Evolutionary conservation across 2,797 vertebrate genomes (phyloP).

Genomic region (Pseudochromis fuscus): DNA sequence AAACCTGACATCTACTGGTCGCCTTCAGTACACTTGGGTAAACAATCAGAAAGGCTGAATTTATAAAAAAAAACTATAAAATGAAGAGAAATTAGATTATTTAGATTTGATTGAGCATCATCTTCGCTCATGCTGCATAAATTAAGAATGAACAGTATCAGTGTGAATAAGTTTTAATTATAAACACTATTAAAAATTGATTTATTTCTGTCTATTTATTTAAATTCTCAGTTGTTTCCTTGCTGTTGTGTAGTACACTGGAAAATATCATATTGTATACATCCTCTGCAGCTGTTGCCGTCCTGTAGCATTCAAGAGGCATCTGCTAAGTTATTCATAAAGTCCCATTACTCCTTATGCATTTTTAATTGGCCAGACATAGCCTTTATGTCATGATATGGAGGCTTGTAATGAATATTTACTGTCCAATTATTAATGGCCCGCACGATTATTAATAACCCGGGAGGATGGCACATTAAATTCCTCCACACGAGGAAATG

Average conservation of each 20-base stretch:
- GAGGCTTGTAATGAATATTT: slow-evolving; percentile 96
- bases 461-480: slow-evolving; percentile 88
- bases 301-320: slow-evolving; percentile 85
- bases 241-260: background rate
- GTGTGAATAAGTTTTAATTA: background rate
- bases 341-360: slow-evolving; percentile 95
- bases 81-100: background rate
- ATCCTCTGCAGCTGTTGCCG: slow-evolving; percentile 53
- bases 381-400: slow-evolving; percentile 95
- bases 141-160: background rate
- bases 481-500: slow-evolving; percentile 81
- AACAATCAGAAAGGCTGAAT: background rate
- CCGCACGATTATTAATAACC: slow-evolving; percentile 89
- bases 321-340: slow-evolving; percentile 98
- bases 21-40: slow-evolving; percentile 32
- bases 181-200: background rate
- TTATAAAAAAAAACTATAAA: background rate
- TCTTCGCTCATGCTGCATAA: background rate
- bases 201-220: background rate
- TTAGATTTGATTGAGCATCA: background rate
- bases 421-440: slow-evolving; percentile 94
- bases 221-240: background rate
- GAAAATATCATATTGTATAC: slow-evolving; percentile 40
- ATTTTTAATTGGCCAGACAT: slow-evolving; percentile 95
- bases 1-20: slow-evolving; percentile 87